Conservation (phyloP, 2,113 vertebrate genomes). For the Lophura nycthemera region DNA sequence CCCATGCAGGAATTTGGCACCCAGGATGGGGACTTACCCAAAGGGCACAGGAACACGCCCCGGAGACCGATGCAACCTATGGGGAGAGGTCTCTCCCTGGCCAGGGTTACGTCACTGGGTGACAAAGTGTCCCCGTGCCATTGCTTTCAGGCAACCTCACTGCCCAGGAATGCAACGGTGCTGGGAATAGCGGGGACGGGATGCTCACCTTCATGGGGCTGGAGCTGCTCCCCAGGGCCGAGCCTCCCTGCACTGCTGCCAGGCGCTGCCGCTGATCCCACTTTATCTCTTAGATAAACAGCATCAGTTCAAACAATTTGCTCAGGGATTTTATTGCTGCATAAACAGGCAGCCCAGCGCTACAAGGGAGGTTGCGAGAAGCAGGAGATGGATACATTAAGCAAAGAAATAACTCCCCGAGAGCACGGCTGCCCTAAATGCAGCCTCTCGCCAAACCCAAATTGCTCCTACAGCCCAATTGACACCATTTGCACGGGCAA, state of each 20-base stretch:
- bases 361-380: background rate
- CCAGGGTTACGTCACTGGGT: background rate
- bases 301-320: conserved; percentile 52
- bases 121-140: background rate
- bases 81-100: background rate
- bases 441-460: background rate
- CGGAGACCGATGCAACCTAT: background rate
- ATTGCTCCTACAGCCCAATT: background rate
- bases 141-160: conserved; percentile 32
- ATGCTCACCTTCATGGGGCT: background rate
- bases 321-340: conserved; percentile 41
- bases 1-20: background rate
- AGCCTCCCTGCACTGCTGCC: background rate
- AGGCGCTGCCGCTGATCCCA: conserved; percentile 43
- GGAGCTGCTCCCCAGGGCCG: background rate
- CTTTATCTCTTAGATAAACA: conserved; percentile 59
- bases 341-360: background rate
- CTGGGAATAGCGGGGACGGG: background rate
- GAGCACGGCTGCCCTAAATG: background rate
- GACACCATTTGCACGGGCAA: background rate
- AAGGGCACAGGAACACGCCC: background rate
- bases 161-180: conserved; percentile 5
- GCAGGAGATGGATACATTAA: background rate
- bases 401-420: background rate
- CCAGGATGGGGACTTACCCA: background rate